Conservation (phyloP, 2,797 vertebrate species). For the Emydoidea blandingii region DNA sequence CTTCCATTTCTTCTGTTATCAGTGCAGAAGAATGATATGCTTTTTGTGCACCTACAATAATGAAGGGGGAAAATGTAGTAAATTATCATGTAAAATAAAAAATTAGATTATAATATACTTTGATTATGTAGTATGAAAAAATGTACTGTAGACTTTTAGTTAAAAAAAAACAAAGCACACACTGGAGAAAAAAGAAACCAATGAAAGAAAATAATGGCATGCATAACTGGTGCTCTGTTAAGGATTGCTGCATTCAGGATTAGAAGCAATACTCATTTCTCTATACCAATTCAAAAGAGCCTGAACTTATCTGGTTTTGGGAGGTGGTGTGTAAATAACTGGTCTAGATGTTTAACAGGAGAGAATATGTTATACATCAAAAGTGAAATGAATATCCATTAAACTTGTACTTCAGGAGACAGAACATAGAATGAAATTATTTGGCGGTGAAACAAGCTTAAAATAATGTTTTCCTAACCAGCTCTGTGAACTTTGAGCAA, state of each 20-base stretch:
- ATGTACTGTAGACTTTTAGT: neutral
- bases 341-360: neutral
- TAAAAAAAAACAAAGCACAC: neutral
- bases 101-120: neutral
- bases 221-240: neutral
- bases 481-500: too few species aligned
- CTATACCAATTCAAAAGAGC: neutral
- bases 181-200: neutral
- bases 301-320: neutral
- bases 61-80: neutral
- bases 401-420: neutral
- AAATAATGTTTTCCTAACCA: too few species aligned
- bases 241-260: neutral
- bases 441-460: neutral
- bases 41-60: conserved; percentile 35
- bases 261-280: neutral
- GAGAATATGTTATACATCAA: neutral
- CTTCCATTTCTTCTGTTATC: neutral
- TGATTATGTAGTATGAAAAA: rapidly evolving
- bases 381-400: neutral
- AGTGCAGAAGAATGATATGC: neutral
- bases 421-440: neutral
- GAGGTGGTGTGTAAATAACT: neutral
- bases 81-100: neutral
- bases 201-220: neutral